phyloP scores from a whole-genome alignment of 2,797 vertebrate genomes.

The Xiphophorus birchmanni region DNA sequence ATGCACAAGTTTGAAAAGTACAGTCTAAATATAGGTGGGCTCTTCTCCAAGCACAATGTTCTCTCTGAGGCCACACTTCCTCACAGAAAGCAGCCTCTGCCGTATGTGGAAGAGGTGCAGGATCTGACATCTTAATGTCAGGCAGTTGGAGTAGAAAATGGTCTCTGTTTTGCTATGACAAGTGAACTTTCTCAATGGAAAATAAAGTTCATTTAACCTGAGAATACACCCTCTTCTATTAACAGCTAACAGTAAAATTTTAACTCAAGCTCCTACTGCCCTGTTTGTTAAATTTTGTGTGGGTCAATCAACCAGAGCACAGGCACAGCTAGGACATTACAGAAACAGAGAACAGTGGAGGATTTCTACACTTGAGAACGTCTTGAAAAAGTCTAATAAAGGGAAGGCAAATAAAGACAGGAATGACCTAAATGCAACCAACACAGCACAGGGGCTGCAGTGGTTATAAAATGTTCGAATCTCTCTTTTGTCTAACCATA shows the following conservation, averaged over 20 bases:
- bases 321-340: background rate
- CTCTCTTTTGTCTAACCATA: background rate
- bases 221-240: background rate
- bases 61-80: conserved; percentile 19
- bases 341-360: background rate
- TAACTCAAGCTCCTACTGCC: background rate
- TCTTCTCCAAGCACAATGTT: conserved; percentile 23
- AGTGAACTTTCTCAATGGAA: conserved; percentile 5
- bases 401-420: background rate
- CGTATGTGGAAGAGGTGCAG: background rate
- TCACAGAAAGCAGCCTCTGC: conserved; percentile 8
- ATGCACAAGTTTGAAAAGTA: conserved; percentile 8
- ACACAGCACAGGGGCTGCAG: background rate
- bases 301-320: background rate
- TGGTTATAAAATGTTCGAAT: background rate
- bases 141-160: background rate
- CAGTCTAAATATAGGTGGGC: conserved; percentile 56
- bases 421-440: background rate
- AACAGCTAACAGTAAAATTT: background rate
- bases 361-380: background rate
- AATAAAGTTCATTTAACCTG: background rate
- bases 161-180: background rate
- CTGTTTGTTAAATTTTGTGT: background rate
- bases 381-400: background rate
- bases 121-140: background rate